Evolutionary conservation across 2,797 vertebrate species (phyloP), one percentile per base, ranked within the genome.

Genomic region (Xerus rutilus): DNA sequence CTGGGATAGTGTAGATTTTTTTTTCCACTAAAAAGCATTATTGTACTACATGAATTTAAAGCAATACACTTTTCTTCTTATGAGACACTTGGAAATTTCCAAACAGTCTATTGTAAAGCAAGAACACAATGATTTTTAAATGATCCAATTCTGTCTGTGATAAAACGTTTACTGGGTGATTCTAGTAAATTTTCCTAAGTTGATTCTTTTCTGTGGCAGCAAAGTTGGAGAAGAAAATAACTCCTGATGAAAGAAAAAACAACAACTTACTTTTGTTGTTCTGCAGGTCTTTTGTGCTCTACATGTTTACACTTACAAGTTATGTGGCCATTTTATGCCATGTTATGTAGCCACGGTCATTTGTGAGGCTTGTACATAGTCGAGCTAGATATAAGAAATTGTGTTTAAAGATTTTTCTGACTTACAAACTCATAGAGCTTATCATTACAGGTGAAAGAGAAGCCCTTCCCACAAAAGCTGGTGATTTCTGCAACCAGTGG

Each of bases 1-100:
- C 77, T 81, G 96, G 89, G 95, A 98, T 98, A 97, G 89, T 96
- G 82, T 95, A 92, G 92, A 57, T 18, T n/a, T n/a, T 65, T 94
- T 95, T 97, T 97, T 96, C 77, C n/a, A 74, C 77, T 95, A 85
- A 93, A 94, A 89, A 82, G 18, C 87, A 94, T 21, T 64, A 30
- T 70, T 91, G 17, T 86, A 97, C 39, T 91, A 23, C 21, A 62
- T 88, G 21, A 49, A 96, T 92, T 95, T 89, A 94, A 86, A 94
- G 96, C 88, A 95, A 95, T 69, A 67, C 23, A 67, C 7, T 82
- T 81, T 62, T 35, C 65, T 85, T 84, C 91, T 79, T 92, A 54
- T 81, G 76, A 86, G 62, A 64, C 12, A 86, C 92, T 93, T 89
- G 52, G 93, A 77, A 88, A 81, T 78, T 32, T 49, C 39, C 13